Evolutionary conservation across 2,888 invertebrate species (phyloP).

Genomic region (Leptinotarsa haldemani): DNA sequence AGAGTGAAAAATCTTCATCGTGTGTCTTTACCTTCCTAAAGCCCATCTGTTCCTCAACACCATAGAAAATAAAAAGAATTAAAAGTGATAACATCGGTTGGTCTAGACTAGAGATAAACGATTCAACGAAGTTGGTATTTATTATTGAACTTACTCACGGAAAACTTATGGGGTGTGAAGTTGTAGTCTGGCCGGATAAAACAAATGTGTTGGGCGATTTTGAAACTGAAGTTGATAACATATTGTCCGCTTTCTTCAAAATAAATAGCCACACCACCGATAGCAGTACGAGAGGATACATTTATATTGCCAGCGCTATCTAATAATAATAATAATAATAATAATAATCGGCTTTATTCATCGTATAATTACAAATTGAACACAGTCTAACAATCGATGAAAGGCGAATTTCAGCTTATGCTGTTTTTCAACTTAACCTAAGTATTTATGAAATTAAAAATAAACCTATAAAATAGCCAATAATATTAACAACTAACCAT

Average conservation of each 20-base stretch:
- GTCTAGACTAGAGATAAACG: slow-evolving; percentile 19
- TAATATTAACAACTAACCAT: too few species aligned
- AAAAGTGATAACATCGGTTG: slow-evolving; percentile 3
- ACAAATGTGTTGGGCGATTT: slow-evolving; percentile 2
- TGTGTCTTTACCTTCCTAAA: slow-evolving; percentile 30
- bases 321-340: too few species aligned
- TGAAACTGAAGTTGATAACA: slow-evolving; percentile 5
- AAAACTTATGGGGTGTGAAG: slow-evolving; percentile 18
- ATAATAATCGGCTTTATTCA: too few species aligned
- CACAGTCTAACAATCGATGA: too few species aligned
- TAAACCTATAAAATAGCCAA: too few species aligned
- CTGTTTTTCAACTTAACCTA: too few species aligned
- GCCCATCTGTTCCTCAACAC: slow-evolving; percentile 35
- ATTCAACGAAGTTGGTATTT: slow-evolving; percentile 3
- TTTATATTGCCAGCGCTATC: too few species aligned
- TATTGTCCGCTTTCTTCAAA: background rate
- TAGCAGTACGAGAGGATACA: too few species aligned
- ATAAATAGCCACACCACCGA: background rate
- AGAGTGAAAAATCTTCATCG: slow-evolving; percentile 38
- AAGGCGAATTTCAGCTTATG: too few species aligned
- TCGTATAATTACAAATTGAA: too few species aligned
- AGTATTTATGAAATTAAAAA: too few species aligned
- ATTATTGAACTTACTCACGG: slow-evolving; percentile 6
- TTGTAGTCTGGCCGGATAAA: slow-evolving; percentile 6
- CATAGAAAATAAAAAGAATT: slow-evolving; percentile 24